Evolutionary conservation across 2,888 invertebrate species (phyloP).

Genomic region (Drosophila kanekoi): DNA sequence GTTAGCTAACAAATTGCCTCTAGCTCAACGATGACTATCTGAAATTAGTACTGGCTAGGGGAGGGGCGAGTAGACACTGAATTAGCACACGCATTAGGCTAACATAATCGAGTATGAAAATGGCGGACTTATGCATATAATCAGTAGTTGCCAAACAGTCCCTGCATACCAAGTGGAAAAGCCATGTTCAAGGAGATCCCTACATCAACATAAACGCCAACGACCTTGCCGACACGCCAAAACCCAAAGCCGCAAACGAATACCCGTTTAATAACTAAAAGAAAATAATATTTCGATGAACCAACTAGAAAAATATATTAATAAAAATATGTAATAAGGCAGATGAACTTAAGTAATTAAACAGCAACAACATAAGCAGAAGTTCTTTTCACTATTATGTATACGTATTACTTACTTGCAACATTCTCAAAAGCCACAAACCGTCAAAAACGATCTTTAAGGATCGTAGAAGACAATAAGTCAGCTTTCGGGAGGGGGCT

Average conservation of each 20-base stretch:
- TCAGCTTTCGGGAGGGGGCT: too few relatives aligned
- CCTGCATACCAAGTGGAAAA: conserved; percentile 23
- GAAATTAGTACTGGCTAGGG: conserved; percentile 23
- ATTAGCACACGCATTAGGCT: conserved; percentile 51
- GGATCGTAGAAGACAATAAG: too few relatives aligned
- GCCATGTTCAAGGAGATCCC: neutral
- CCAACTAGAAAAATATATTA: too few relatives aligned
- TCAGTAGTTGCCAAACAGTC: conserved; percentile 24
- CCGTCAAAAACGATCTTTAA: too few relatives aligned
- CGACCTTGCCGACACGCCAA: conserved; percentile 1
- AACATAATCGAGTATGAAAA: conserved; percentile 41
- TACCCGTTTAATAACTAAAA: neutral
- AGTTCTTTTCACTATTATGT: too few relatives aligned
- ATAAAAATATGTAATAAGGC: too few relatives aligned
- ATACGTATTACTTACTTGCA: too few relatives aligned
- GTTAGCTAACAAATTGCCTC: conserved; percentile 43
- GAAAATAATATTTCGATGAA: too few relatives aligned
- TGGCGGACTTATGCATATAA: conserved; percentile 42
- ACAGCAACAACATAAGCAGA: too few relatives aligned
- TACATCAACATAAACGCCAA: neutral
- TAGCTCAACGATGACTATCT: conserved; percentile 52
- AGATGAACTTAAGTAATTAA: too few relatives aligned
- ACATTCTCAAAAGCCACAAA: too few relatives aligned
- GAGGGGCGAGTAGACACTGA: conserved; percentile 9
- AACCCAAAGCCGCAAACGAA: neutral